Base-by-base conservation (phyloP, 2,888 invertebrate genomes). In the Cephus runcator region DNA sequence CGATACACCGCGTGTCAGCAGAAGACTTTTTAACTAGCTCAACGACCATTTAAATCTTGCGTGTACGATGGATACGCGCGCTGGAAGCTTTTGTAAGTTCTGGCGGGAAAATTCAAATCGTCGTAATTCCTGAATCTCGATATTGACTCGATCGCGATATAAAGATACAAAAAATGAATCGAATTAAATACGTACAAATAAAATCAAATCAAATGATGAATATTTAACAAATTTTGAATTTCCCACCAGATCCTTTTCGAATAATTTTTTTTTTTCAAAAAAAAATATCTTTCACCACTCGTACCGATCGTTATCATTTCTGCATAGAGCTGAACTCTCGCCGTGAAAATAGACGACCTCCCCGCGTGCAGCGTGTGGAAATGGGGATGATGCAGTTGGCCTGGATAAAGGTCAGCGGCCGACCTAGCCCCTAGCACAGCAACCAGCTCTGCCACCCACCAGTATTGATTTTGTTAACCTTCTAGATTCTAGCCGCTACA, bases 371-470 rank as follows among this genome's bases (percentile, higher is more conserved):
- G 9, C 81, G 85, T 76, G 83, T 85, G 78, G 83, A 86, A 88
- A 89, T 82, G 87, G 87, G 88, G 87, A 89, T 88, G 88, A 88
- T 89, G 88, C 87, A 86, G 90, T 88, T 90, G 90, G 86, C 89
- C 89, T 88, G 88, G 88, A 90, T 89, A 90, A 87, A 89, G 89
- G 89, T 90, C 90, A 89, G 87, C 89, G 88, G 87, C 90, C 90
- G 88, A 89, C 89, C 89, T 90, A 89, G 88, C 89, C 85, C 87
- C 85, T 83, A 83, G 84, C 85, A 79, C 80, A 81, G 76, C 83
- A 75, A 82, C 79, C 80, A 83, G 80, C 82, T 85, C 23, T 81
- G 76, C 82, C 83, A 84, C 85, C 86, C 86, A 82, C 81, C 74
- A 79, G 84, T 88, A 88, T 88, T 88, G 88, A 88, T 88, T 88